These are phyloP conservation scores for Gandaritis pyraliata DNA, from an alignment of 2,888 invertebrate species.

Conservation along the genomic window DNA sequence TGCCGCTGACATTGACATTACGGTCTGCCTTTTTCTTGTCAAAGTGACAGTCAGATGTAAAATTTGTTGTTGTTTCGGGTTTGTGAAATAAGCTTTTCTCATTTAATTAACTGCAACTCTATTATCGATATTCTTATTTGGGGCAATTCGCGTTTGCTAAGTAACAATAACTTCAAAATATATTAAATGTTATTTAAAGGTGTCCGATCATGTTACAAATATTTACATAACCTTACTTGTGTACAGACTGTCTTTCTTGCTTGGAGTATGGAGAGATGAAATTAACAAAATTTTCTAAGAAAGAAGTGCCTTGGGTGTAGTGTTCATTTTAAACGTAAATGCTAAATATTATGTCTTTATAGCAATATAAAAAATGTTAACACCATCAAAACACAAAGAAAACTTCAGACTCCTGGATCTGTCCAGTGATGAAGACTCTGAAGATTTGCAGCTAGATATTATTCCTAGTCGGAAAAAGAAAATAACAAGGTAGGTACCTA, in stretches of 20 bases:
- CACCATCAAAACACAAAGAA: conserved; percentile 82
- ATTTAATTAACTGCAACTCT: too few relatives aligned
- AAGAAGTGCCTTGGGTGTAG: conserved; percentile 14
- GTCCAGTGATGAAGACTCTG: conserved; percentile 85
- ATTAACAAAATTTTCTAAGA: background rate
- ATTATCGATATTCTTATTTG: too few relatives aligned
- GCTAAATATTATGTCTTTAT: conserved; percentile 63
- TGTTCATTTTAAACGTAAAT: conserved; percentile 2
- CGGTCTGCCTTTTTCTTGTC: too few relatives aligned
- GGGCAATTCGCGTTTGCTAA: too few relatives aligned
- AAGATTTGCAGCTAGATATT: conserved; percentile 84
- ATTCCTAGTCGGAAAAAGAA: conserved; percentile 84
- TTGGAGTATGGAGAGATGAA: background rate
- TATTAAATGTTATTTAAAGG: too few relatives aligned
- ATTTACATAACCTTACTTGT: conserved; percentile 14
- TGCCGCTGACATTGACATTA: too few relatives aligned
- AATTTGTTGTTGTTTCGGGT: too few relatives aligned
- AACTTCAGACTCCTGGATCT: conserved; percentile 86
- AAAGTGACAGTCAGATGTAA: too few relatives aligned
- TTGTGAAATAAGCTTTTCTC: too few relatives aligned
- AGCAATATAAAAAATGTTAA: conserved; percentile 63
- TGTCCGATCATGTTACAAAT: conserved; percentile 1
- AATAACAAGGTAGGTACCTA: conserved; percentile 75
- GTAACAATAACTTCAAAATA: too few relatives aligned
- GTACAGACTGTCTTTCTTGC: background rate